Evolutionary conservation across 2,797 vertebrate species (phyloP).

Genomic region (Bryconaethiops microstoma): DNA sequence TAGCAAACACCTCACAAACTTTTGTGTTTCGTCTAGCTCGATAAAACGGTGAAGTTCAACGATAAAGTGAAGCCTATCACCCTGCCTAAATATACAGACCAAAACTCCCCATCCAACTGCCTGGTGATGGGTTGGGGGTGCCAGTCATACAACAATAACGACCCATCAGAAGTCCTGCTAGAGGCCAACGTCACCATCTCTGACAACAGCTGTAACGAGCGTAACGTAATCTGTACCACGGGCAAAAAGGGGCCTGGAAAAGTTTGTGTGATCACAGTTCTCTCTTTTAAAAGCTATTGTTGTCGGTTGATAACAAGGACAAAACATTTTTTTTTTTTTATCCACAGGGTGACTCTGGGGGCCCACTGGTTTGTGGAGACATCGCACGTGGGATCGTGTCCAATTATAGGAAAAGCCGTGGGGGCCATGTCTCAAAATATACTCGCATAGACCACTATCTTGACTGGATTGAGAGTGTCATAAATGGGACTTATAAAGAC

Average conservation of each 20-base stretch:
- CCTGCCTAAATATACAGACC: not conserved
- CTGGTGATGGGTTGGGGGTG: constrained; percentile 63
- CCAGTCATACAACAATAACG: accelerated
- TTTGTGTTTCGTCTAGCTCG: constrained; percentile 55
- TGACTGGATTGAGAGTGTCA: constrained; percentile 62
- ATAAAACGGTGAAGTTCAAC: constrained; percentile 22
- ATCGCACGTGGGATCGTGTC: constrained; percentile 70
- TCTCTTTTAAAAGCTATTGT: not conserved
- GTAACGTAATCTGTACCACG: constrained; percentile 45
- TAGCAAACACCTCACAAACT: not conserved
- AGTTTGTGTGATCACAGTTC: constrained; percentile 37
- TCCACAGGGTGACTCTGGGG: constrained; percentile 76
- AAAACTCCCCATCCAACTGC: constrained; percentile 30
- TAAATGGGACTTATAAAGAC: not conserved
- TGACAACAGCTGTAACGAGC: accelerated
- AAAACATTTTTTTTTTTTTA: too few relatives aligned
- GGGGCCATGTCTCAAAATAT: constrained; percentile 42
- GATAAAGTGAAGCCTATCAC: constrained; percentile 27
- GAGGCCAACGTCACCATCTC: constrained; percentile 61
- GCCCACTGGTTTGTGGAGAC: constrained; percentile 73
- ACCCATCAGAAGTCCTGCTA: accelerated
- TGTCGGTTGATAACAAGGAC: not conserved
- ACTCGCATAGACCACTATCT: constrained; percentile 59
- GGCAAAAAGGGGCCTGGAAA: not conserved
- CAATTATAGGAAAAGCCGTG: accelerated